These are phyloP conservation scores for Microtus oregoni DNA, from an alignment of 2,113 vertebrate species.

Conservation along the genomic window DNA sequence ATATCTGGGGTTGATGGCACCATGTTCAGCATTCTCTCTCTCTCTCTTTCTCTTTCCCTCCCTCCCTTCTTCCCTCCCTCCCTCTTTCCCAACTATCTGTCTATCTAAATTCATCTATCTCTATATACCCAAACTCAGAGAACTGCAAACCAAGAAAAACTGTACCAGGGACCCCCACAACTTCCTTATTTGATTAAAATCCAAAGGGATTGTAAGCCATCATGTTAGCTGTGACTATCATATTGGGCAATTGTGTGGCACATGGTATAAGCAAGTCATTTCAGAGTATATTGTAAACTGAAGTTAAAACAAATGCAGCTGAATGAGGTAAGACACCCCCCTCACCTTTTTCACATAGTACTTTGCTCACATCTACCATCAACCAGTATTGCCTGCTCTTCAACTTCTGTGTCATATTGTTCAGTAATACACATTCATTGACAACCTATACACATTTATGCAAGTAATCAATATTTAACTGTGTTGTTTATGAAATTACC, in stretches of 20 bases:
- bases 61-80: background rate
- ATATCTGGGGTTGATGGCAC: background rate
- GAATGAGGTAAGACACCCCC: background rate
- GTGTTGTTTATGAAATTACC: background rate
- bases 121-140: background rate
- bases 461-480: background rate
- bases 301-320: background rate
- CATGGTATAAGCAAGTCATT: background rate
- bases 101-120: background rate
- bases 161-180: background rate
- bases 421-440: background rate
- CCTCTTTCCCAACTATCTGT: background rate
- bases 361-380: background rate
- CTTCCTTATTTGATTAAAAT: background rate
- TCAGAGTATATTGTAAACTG: background rate
- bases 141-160: background rate
- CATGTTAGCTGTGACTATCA: background rate
- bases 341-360: background rate
- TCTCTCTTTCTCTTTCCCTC: background rate
- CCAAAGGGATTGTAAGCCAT: background rate
- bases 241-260: background rate
- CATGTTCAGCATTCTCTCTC: background rate
- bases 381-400: background rate
- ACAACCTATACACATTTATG: background rate
- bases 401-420: background rate